phyloP scores from a whole-genome alignment of 2,797 vertebrate genomes.

The Somateria mollissima region DNA sequence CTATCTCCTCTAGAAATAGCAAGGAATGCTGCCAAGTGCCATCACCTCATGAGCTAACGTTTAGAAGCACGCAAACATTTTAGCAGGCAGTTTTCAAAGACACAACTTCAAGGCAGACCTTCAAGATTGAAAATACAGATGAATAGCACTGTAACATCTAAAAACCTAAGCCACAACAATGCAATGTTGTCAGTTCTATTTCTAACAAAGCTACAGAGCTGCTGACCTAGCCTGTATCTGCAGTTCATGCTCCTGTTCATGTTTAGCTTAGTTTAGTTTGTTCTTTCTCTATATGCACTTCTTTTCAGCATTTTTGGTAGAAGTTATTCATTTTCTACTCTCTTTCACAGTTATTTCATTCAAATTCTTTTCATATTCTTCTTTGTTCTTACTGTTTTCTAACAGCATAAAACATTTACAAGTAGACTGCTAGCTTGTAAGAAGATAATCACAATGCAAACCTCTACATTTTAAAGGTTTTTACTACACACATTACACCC shows the following conservation, averaged over 20 bases:
- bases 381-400: constrained; percentile 26
- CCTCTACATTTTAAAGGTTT: background rate
- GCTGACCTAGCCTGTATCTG: background rate
- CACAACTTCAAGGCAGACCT: background rate
- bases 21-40: background rate
- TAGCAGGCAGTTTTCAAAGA: background rate
- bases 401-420: constrained; percentile 26
- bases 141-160: background rate
- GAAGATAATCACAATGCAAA: constrained; percentile 24
- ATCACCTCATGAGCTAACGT: background rate
- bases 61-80: background rate
- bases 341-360: constrained; percentile 50
- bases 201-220: background rate
- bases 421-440: background rate
- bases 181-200: background rate
- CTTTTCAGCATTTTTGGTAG: constrained; percentile 23
- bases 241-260: background rate
- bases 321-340: constrained; percentile 16
- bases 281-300: background rate
- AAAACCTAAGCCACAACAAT: background rate
- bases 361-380: constrained; percentile 7
- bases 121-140: background rate
- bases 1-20: background rate
- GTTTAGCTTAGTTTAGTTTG: background rate
- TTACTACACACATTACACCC: constrained; percentile 5